Evolutionary conservation across 1,140 invertebrate species (phyloP), one percentile per base, ranked within the genome.

Genomic region (Pogonomyrmex barbatus): DNA sequence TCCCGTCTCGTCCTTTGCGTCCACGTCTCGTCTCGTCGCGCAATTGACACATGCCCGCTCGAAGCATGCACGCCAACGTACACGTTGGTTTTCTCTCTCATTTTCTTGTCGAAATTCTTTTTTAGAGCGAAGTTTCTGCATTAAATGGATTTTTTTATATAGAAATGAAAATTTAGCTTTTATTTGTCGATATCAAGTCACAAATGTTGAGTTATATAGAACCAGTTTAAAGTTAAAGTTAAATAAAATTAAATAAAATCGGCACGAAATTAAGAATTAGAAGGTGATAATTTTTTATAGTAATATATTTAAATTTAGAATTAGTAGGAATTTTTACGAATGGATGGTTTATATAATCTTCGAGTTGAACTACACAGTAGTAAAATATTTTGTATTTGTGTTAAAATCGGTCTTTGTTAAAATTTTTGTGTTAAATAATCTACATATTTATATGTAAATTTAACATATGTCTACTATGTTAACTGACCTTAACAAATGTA

Each of bases 1-100:
- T 62, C 30, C 6, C 75, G 39, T 45, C 58, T 63, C 76, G 24
- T 78, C 45, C 47, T 54, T 76, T 39, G 24, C 39, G 42, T 65
- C 45, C 50, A 56, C 30, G 30, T 56, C 24, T 56, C 42, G 36
- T 68, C 14, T 81, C 12, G 36, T 12, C 24, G 47, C 54, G 24
- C 36, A 9, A 10, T 68, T 33, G 75, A 71, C 24, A 56, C 14
- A 58, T 14, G n/a, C 39, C 12, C 10, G 58, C 33, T 12, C 71
- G 30, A 78, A 78, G 63, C 36, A 42, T 1, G 12, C 24, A n/a
- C 42, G 56, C 14, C 63, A 4, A 17, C 45, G 14, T 30, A 52
- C 36, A 24, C 39, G 30, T 36, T 24, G 24, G 39, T 14, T 56
- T 1, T 24, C 2, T 30, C 47, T 24, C 2, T 30, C 47, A 45